Evolutionary conservation across 2,888 invertebrate species (phyloP).

Genomic region (Achlya flavicornis): DNA sequence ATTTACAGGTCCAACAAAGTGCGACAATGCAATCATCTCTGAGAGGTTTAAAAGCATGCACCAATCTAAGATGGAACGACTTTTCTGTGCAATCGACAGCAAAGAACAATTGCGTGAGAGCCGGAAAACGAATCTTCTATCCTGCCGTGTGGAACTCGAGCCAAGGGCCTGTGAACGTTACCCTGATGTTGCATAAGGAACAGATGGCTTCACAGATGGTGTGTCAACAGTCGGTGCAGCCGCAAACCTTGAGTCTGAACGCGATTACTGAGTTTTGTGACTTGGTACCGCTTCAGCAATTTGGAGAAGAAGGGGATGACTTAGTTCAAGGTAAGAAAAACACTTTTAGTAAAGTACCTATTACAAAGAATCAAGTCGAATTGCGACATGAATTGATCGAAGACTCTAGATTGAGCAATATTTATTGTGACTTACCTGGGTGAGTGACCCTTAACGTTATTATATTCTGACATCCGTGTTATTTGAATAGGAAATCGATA

Average conservation of each 20-base stretch:
- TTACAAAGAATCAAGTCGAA: neutral
- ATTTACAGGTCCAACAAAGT: slow-evolving; percentile 85
- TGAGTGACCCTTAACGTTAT: neutral
- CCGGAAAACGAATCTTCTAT: slow-evolving; percentile 89
- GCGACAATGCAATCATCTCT: slow-evolving; percentile 87
- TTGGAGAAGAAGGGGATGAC: slow-evolving; percentile 85
- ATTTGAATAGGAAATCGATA: neutral
- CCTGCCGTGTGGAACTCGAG: slow-evolving; percentile 88
- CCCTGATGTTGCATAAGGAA: slow-evolving; percentile 86
- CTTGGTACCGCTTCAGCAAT: slow-evolving; percentile 87
- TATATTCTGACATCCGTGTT: slow-evolving; percentile 7
- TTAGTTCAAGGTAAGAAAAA: slow-evolving; percentile 85
- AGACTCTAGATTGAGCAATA: neutral
- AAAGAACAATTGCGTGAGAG: slow-evolving; percentile 79
- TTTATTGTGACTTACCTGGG: neutral
- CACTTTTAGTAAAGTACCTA: too few species aligned
- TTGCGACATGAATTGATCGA: neutral
- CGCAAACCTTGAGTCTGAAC: slow-evolving; percentile 86
- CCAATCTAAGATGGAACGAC: slow-evolving; percentile 89
- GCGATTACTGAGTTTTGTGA: slow-evolving; percentile 93
- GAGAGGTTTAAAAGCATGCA: slow-evolving; percentile 88
- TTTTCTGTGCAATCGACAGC: slow-evolving; percentile 84
- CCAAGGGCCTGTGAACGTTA: slow-evolving; percentile 86
- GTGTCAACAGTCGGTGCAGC: slow-evolving; percentile 85
- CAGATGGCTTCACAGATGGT: slow-evolving; percentile 85